Percentiles rank a stretch among this genome's conserved stretches.
phyloP scores from a whole-genome alignment of 2,797 vertebrate species.

The Intellagama lesueurii region DNA sequence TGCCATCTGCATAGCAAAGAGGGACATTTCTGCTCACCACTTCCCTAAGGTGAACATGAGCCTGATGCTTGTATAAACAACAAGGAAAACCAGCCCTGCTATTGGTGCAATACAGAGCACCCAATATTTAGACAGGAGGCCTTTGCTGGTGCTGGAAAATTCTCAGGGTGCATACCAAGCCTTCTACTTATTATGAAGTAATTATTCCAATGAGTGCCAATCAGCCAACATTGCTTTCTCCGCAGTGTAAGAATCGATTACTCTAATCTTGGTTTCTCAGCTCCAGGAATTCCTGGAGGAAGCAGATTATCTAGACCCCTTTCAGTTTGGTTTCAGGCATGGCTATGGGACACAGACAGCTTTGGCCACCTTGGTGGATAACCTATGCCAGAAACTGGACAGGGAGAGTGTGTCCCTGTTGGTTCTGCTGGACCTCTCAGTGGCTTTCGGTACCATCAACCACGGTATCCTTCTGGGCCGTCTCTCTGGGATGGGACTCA shows the following conservation, averaged over 20 bases:
- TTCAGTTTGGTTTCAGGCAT: too few relatives aligned
- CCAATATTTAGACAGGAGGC: not conserved
- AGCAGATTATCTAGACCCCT: too few relatives aligned
- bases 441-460: too few relatives aligned
- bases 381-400: too few relatives aligned
- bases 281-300: too few relatives aligned
- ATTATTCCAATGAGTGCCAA: not conserved
- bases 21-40: not conserved
- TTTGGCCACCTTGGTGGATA: too few relatives aligned
- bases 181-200: rapidly evolving
- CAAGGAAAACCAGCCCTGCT: not conserved
- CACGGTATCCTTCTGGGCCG: too few relatives aligned
- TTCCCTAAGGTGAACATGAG: not conserved
- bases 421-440: too few relatives aligned
- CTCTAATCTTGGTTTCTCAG: too few relatives aligned
- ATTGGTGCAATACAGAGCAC: not conserved
- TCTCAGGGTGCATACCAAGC: not conserved
- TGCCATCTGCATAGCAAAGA: not conserved
- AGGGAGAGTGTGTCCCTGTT: too few relatives aligned
- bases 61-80: not conserved
- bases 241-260: not conserved
- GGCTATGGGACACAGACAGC: too few relatives aligned
- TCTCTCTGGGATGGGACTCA: too few relatives aligned
- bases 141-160: not conserved
- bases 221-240: not conserved